Conservation (phyloP, 2,113 vertebrate genomes). For the Amblyopsis rosae region DNA sequence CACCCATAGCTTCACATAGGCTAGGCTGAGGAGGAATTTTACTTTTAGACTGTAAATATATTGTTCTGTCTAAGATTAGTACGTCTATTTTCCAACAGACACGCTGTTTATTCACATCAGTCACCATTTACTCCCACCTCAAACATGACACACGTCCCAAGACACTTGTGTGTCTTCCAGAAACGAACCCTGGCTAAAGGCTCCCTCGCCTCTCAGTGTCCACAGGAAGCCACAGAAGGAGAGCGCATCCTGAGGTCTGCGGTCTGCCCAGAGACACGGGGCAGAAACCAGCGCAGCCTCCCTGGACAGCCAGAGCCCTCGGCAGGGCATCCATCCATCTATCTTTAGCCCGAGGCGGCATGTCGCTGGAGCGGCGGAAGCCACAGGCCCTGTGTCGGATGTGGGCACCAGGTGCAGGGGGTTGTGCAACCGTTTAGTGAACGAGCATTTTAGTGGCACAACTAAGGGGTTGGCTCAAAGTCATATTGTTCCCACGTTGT, state of each 20-base stretch:
- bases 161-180: conserved; percentile 22
- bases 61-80: no score
- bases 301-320: conserved; percentile 73
- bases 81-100: no score
- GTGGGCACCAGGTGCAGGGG: no score
- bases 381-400: no score
- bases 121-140: background rate
- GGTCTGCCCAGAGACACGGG: conserved; percentile 40
- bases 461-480: no score
- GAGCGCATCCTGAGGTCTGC: conserved; percentile 70
- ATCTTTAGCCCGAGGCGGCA: conserved; percentile 57
- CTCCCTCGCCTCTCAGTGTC: conserved; percentile 32
- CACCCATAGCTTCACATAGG: no score
- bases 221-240: conserved; percentile 70
- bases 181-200: background rate
- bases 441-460: no score
- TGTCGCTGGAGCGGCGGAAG: no score
- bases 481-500: no score
- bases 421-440: no score
- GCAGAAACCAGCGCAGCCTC: conserved; percentile 62
- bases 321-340: conserved; percentile 37
- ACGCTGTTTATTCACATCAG: background rate
- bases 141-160: conserved; percentile 2
- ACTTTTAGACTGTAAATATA: no score
- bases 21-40: no score